Conservation (phyloP, 1,140 invertebrate genomes). For the Frieseomelitta varia region DNA sequence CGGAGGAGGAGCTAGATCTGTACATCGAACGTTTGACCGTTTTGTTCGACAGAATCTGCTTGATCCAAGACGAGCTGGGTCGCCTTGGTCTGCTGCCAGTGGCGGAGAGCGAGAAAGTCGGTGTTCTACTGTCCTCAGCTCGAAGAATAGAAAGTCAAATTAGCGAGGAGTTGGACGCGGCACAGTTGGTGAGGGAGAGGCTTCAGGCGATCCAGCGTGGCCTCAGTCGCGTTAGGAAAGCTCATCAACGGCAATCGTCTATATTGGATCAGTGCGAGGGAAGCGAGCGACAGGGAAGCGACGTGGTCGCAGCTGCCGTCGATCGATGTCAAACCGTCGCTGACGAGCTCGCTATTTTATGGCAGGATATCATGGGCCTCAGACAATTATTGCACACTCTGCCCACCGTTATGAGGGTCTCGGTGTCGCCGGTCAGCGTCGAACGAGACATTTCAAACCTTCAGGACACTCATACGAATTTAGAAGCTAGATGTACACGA, state of each 20-base stretch:
- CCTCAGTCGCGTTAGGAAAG: slow-evolving; percentile 85
- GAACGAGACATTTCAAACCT: slow-evolving; percentile 89
- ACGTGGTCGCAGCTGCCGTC: slow-evolving; percentile 87
- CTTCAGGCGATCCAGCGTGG: slow-evolving; percentile 87
- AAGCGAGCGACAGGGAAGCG: slow-evolving; percentile 87
- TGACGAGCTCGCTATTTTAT: slow-evolving; percentile 86
- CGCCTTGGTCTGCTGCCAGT: slow-evolving; percentile 87
- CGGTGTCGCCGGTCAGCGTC: slow-evolving; percentile 88
- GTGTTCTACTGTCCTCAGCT: slow-evolving; percentile 86
- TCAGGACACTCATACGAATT: slow-evolving; percentile 87
- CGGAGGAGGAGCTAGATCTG: slow-evolving; percentile 89
- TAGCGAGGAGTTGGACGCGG: slow-evolving; percentile 88
- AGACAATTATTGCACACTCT: slow-evolving; percentile 89
- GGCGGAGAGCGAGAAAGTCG: slow-evolving; percentile 89
- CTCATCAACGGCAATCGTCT: slow-evolving; percentile 85
- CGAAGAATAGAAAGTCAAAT: slow-evolving; percentile 87
- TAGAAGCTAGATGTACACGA: slow-evolving; percentile 87
- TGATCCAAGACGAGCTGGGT: slow-evolving; percentile 90
- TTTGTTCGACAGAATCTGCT: slow-evolving; percentile 87
- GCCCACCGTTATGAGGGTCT: slow-evolving; percentile 87
- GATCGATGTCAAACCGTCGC: slow-evolving; percentile 86
- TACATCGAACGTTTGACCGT: slow-evolving; percentile 91
- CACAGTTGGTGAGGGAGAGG: slow-evolving; percentile 86
- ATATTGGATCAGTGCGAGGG: slow-evolving; percentile 88
- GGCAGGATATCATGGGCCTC: slow-evolving; percentile 89